phyloP scores from a whole-genome alignment of 2,113 vertebrate species.

The Holacanthus passer region DNA sequence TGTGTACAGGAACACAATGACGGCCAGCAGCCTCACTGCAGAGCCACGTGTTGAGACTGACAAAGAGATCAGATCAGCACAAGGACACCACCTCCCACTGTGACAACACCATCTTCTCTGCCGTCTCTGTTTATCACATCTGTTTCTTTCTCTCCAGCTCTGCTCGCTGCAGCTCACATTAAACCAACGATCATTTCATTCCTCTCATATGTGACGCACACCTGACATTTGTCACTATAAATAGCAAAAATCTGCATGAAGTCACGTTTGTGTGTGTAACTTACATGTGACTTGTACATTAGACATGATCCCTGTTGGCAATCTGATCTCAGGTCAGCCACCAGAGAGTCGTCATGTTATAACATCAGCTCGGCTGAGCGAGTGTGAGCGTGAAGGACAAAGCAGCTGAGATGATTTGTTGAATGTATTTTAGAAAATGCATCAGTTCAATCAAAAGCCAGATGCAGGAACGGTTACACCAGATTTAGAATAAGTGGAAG shows the following conservation, averaged over 20 bases:
- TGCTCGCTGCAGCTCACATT: neutral
- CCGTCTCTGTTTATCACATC: neutral
- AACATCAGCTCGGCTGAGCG: neutral
- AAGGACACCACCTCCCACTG: conserved; percentile 3
- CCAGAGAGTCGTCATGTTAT: neutral
- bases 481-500: neutral
- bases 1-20: accelerated
- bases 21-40: conserved; percentile 37
- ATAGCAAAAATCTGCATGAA: neutral
- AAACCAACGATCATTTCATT: neutral
- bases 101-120: neutral
- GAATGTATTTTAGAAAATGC: neutral
- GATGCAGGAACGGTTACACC: neutral
- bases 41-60: conserved; percentile 57
- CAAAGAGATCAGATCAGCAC: conserved; percentile 15
- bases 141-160: neutral
- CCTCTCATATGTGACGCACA: neutral
- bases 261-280: neutral
- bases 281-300: neutral
- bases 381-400: neutral
- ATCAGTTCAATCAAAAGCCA: neutral
- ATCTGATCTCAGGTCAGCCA: neutral
- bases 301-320: neutral
- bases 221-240: neutral
- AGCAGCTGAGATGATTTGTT: neutral